These are phyloP conservation scores for Lamproptera curius DNA, from an alignment of 2,888 invertebrate genomes.

Conservation along the genomic window DNA sequence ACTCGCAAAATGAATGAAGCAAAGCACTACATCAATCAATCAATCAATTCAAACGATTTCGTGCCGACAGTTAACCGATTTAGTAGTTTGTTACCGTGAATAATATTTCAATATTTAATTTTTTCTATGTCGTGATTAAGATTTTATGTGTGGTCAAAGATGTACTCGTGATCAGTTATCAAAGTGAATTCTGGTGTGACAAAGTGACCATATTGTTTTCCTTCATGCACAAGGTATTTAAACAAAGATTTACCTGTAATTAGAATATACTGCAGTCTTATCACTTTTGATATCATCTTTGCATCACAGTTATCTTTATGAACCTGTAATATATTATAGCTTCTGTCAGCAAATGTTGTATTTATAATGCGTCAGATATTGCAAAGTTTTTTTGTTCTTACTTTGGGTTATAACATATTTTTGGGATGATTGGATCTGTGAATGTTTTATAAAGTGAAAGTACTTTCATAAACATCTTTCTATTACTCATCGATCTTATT, in stretches of 20 bases:
- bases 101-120: conserved; percentile 13
- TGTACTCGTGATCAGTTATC: conserved; percentile 4
- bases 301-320: conserved; percentile 1
- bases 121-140: not conserved
- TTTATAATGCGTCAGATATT: not conserved
- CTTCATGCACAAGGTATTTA: conserved; percentile 17
- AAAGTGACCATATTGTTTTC: conserved; percentile 21
- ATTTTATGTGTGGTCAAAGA: conserved; percentile 4
- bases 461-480: not conserved
- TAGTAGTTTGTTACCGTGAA: conserved; percentile 11
- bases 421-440: conserved; percentile 13
- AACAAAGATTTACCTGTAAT: conserved; percentile 18
- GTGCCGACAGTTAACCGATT: conserved; percentile 43
- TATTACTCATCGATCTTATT: conserved; percentile 5
- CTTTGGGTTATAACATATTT: conserved; percentile 14
- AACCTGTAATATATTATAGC: not conserved
- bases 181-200: conserved; percentile 17
- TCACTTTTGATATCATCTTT: conserved; percentile 7
- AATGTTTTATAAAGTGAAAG: conserved; percentile 18
- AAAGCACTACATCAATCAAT: conserved; percentile 36
- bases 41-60: conserved; percentile 51
- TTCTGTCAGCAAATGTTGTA: conserved; percentile 2
- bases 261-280: conserved; percentile 12
- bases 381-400: not conserved
- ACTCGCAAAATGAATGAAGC: conserved; percentile 20